A percentile compares a stretch with the other conserved stretches of the same genome.
Conservation (phyloP, 2,113 vertebrate species). For the Eptatretus burgeri region DNA sequence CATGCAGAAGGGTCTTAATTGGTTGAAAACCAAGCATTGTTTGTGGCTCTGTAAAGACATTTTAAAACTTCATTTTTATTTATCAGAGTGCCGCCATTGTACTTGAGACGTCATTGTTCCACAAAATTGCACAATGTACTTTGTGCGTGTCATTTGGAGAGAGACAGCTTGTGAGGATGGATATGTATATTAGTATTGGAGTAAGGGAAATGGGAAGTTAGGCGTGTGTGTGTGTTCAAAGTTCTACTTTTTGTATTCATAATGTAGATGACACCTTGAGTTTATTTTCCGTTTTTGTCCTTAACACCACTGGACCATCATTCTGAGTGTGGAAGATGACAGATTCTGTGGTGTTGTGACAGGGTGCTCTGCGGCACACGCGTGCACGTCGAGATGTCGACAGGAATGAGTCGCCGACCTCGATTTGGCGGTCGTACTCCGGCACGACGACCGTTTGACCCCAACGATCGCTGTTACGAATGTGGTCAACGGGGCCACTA, state of each 20-base stretch:
- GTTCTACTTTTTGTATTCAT: not conserved
- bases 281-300: not conserved
- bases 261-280: not conserved
- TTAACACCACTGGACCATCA: not conserved
- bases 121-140: too few species aligned
- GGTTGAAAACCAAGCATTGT: too few species aligned
- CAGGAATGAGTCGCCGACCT: conserved; percentile 27
- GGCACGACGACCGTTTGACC: conserved; percentile 31
- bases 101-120: too few species aligned
- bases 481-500: conserved; percentile 33
- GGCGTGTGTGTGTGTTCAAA: not conserved
- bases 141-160: too few species aligned
- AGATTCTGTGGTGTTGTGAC: not conserved
- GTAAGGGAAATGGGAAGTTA: not conserved
- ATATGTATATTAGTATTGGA: not conserved
- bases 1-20: too few species aligned
- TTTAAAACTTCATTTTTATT: too few species aligned
- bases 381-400: conserved; percentile 31
- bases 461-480: conserved; percentile 31
- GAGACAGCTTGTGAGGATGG: too few species aligned
- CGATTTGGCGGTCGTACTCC: conserved; percentile 20
- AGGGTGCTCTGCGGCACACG: conserved; percentile 30
- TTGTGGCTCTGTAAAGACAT: too few species aligned
- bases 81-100: too few species aligned
- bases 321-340: not conserved